Evolutionary conservation across 2,888 invertebrate genomes (phyloP), one percentile per base, ranked within the genome.

Genomic region (Andrena hattorfiana): DNA sequence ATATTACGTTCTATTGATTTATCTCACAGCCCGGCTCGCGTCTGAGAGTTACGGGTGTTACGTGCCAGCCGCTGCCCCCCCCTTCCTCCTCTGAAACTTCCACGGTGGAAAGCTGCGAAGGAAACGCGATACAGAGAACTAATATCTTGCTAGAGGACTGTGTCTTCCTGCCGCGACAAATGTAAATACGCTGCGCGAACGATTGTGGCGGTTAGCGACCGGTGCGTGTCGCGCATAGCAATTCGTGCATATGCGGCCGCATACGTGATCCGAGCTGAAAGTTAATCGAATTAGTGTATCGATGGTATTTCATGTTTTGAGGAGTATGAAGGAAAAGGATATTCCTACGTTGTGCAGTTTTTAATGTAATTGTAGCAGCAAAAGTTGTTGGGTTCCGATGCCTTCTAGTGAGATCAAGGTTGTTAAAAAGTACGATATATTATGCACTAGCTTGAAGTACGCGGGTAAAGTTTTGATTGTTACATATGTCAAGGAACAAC

Each of bases 1-100:
- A 81, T 78, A 64, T 70, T 67, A 54, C 23, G 66, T 26, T 71
- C 60, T 75, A 81, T 75, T 81, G 82, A 82, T 82, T 81, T 81
- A 82, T 81, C 48, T 63, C 35, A 23, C 13, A 23, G 26, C 56
- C 35, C 13, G 28, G 32, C 64, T 35, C 81, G 60, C 16, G n/a
- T 67, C 66, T 56, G 49, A 68, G 73, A 73, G 69, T 70, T 70
- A 76, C 60, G 62, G 54, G 1, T 10, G 62, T 28, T 76, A 76
- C 79, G 76, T 66, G 79, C 48, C 20, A 30, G 30, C 5, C n/a
- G 13, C 23, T 42, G 42, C 4, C 16, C 42, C 42, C 32, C 8
- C 8, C 13, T 4, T 3, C 1, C 13, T 1, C 49, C n/a, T 5
- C 8, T n/a, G 32, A 49, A 51, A 13, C 28, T 64, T 35, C 4